These are phyloP conservation scores for Coleophora flavipennella DNA, from an alignment of 2,888 invertebrate species.

Conservation along the genomic window DNA sequence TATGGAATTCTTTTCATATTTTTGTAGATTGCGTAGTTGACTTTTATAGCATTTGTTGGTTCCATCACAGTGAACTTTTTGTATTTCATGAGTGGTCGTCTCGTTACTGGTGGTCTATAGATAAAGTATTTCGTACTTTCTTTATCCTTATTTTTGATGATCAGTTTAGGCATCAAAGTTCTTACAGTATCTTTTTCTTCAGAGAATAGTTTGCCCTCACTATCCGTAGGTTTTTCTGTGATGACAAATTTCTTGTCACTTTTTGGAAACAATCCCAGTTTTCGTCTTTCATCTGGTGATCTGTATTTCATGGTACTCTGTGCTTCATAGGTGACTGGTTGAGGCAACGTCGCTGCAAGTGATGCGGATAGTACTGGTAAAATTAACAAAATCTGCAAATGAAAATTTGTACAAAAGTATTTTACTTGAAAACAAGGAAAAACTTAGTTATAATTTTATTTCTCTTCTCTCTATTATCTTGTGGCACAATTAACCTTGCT, in stretches of 20 bases:
- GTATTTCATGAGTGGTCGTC: slow-evolving; percentile 10
- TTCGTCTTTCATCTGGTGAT: slow-evolving; percentile 18
- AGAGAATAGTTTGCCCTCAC: slow-evolving; percentile 7
- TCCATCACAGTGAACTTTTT: slow-evolving; percentile 10
- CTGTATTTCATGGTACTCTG: not conserved
- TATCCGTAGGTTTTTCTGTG: slow-evolving; percentile 16
- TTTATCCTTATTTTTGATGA: slow-evolving; percentile 4
- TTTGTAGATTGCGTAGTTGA: not conserved
- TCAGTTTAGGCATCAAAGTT: slow-evolving; percentile 20
- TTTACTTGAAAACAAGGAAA: too few species aligned
- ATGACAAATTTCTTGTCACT: slow-evolving; percentile 21
- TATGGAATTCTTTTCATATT: slow-evolving; percentile 6
- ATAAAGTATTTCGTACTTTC: not conserved
- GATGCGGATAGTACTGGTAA: too few species aligned
- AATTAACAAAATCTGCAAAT: too few species aligned
- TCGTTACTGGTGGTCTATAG: slow-evolving; percentile 5
- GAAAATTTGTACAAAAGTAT: too few species aligned
- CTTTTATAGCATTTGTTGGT: too few species aligned
- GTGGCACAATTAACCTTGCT: too few species aligned
- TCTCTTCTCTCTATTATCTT: too few species aligned
- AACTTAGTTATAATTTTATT: too few species aligned
- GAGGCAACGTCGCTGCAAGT: too few species aligned
- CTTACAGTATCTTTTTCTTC: slow-evolving; percentile 14
- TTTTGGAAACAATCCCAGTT: slow-evolving; percentile 25
- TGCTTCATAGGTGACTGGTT: too few species aligned